phyloP scores from a whole-genome alignment of 2,113 vertebrate genomes.

The Myotis yumanensis region DNA sequence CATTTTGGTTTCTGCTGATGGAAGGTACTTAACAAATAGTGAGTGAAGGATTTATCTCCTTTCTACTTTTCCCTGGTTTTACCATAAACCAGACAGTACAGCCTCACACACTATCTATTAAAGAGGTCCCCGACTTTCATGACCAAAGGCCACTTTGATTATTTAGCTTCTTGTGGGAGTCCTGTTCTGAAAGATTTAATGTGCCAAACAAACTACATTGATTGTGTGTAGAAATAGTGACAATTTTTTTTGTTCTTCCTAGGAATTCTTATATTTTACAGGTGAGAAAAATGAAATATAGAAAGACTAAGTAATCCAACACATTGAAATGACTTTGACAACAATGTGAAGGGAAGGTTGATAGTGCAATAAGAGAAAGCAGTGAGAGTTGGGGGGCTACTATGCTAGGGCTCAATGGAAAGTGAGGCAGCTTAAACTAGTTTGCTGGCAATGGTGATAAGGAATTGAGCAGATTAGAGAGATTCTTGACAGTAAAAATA shows the following conservation, averaged over 20 bases:
- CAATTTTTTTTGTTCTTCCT: background rate
- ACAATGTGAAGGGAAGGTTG: background rate
- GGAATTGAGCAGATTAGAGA: background rate
- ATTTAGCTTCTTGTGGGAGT: background rate
- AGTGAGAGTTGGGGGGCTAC: background rate
- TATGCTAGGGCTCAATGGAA: background rate
- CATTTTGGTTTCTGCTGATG: background rate
- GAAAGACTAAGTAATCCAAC: background rate
- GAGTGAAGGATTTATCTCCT: background rate
- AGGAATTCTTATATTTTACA: background rate
- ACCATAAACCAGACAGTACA: background rate
- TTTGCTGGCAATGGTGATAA: background rate
- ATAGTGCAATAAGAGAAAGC: background rate
- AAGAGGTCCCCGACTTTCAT: background rate
- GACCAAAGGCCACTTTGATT: background rate
- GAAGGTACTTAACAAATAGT: background rate
- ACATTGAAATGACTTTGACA: background rate
- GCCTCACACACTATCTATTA: background rate
- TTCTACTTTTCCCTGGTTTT: background rate
- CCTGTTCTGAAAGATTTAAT: background rate
- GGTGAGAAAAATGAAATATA: background rate
- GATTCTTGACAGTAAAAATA: background rate
- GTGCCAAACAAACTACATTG: background rate
- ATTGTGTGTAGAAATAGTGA: background rate
- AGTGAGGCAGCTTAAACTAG: background rate